Percentiles rank a stretch among this genome's conserved stretches.
Conservation (phyloP, 2,113 vertebrate species). For the Gobiocypris rarus region DNA sequence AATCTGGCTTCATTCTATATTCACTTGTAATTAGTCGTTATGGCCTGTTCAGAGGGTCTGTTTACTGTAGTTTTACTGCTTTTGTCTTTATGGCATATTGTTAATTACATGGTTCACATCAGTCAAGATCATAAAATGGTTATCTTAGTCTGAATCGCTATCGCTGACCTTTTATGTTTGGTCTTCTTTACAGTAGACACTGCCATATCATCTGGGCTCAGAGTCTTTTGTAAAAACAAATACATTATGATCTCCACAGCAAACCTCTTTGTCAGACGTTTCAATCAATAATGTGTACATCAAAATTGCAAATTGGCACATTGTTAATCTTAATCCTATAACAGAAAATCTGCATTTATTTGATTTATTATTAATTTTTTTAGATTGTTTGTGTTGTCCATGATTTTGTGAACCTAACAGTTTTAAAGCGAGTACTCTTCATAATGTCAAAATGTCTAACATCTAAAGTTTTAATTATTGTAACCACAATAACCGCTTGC, state of each 20-base stretch:
- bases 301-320: neutral
- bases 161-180: conserved; percentile 4
- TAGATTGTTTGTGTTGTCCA: neutral
- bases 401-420: neutral
- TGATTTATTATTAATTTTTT: neutral
- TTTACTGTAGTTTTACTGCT: neutral
- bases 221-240: neutral
- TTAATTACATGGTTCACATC: neutral
- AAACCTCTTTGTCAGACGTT: neutral
- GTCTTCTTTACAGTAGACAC: neutral
- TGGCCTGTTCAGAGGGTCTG: neutral
- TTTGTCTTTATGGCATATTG: neutral
- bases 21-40: neutral
- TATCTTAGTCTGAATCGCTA: conserved; percentile 5
- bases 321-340: neutral
- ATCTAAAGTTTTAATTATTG: neutral
- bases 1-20: neutral
- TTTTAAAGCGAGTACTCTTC: neutral
- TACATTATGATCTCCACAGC: neutral
- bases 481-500: neutral
- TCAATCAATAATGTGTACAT: neutral
- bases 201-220: neutral
- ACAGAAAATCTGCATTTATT: neutral
- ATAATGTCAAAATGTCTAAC: neutral
- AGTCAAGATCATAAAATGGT: neutral